Percentiles rank a stretch among this genome's conserved stretches.
These are phyloP conservation scores for Drosophila borborema DNA, from an alignment of 2,888 invertebrate genomes.

Conservation along the genomic window DNA sequence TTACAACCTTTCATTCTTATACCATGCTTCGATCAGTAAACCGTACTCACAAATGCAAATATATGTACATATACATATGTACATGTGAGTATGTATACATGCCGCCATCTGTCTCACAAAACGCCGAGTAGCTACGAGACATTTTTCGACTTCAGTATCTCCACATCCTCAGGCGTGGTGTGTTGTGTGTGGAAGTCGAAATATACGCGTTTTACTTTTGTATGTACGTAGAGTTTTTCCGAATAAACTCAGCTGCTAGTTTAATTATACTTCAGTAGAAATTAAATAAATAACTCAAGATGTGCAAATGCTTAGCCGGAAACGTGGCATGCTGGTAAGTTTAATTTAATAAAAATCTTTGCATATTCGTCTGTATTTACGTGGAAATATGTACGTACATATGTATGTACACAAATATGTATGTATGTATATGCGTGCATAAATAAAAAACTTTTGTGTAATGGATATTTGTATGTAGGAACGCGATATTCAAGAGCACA, in stretches of 20 bases:
- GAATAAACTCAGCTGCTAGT: constrained; percentile 6
- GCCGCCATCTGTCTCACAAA: constrained; percentile 18
- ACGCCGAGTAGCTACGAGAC: constrained; percentile 29
- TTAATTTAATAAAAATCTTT: background rate
- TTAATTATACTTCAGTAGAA: constrained; percentile 35
- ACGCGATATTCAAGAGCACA: background rate
- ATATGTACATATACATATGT: too few species aligned
- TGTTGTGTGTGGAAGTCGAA: constrained; percentile 37
- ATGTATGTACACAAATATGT: background rate
- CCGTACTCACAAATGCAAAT: background rate
- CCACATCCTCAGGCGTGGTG: constrained; percentile 51
- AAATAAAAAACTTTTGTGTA: background rate
- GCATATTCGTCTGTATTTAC: background rate
- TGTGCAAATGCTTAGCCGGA: constrained; percentile 81
- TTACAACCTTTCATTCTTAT: constrained; percentile 3
- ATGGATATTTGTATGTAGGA: constrained; percentile 1
- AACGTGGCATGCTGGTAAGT: constrained; percentile 82
- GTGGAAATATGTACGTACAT: background rate
- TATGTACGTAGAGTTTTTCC: background rate
- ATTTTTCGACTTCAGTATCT: constrained; percentile 47
- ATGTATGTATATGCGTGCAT: background rate
- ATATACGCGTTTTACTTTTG: constrained; percentile 1
- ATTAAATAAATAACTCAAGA: constrained; percentile 44
- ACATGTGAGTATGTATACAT: background rate
- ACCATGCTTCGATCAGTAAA: constrained; percentile 29